Evolutionary conservation across 2,888 invertebrate genomes (phyloP).

Genomic region (Cataglyphis albicans): DNA sequence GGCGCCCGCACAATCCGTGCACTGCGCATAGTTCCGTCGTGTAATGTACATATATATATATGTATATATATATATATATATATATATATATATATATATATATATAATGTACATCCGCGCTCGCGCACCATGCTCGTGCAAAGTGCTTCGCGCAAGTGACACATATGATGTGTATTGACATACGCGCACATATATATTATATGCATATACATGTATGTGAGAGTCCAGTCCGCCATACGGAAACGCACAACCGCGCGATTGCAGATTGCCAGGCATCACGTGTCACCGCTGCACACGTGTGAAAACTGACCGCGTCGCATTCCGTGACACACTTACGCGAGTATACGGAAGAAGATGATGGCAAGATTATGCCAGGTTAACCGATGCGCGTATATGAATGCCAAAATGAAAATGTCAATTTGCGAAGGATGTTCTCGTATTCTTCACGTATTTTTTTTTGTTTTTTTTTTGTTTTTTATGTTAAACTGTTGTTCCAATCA

Average conservation of each 20-base stretch:
- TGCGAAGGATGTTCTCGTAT: background rate
- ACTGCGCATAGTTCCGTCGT: conserved; percentile 68
- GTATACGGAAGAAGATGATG: conserved; percentile 6
- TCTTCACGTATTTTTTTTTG: no score
- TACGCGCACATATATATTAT: background rate
- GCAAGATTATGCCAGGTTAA: conserved; percentile 3
- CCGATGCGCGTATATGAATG: background rate
- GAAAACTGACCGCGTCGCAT: conserved; percentile 16
- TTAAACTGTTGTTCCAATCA: background rate
- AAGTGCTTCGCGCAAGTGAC: conserved; percentile 30
- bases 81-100: background rate
- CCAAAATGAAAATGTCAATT: conserved; percentile 16
- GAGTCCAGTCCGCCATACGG: conserved; percentile 55
- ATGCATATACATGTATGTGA: conserved; percentile 1
- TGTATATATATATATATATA: background rate
- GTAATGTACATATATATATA: background rate
- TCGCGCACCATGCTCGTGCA: conserved; percentile 42
- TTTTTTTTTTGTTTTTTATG: background rate
- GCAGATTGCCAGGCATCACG: conserved; percentile 56
- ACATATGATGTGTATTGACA: background rate
- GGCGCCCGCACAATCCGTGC: conserved; percentile 76
- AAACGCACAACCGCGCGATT: conserved; percentile 53
- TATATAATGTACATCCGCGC: conserved; percentile 11
- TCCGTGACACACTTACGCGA: conserved; percentile 32
- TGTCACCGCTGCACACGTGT: conserved; percentile 51